Conservation (phyloP, 2,797 vertebrate species). For the Poeciliopsis gracilis region DNA sequence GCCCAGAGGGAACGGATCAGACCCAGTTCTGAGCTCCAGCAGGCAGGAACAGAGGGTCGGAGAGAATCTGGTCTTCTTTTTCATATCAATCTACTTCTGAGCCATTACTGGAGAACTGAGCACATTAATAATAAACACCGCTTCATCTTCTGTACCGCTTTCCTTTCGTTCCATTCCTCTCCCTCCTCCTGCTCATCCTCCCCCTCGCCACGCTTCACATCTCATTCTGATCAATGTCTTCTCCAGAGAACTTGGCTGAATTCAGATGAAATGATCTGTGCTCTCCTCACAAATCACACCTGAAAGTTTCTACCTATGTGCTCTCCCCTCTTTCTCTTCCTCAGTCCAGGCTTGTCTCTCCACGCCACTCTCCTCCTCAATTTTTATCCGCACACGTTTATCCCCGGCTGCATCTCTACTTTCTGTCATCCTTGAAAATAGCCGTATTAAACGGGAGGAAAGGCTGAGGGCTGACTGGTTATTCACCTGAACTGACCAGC, state of each 20-base stretch:
- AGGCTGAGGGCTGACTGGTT: neutral
- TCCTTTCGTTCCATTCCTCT: neutral
- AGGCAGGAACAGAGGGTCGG: constrained; percentile 22
- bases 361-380: constrained; percentile 10
- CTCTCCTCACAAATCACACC: constrained; percentile 68
- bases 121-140: constrained; percentile 67
- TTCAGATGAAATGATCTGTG: constrained; percentile 64
- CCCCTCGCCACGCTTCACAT: constrained; percentile 62
- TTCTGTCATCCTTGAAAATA: constrained; percentile 1
- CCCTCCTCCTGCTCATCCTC: constrained; percentile 25
- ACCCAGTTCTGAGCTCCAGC: constrained; percentile 46
- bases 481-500: constrained; percentile 32
- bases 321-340: constrained; percentile 24
- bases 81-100: constrained; percentile 51
- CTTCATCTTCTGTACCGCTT: constrained; percentile 36
- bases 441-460: constrained; percentile 9
- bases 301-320: constrained; percentile 46
- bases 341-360: constrained; percentile 10
- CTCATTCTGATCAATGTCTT: constrained; percentile 75
- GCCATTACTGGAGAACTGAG: constrained; percentile 66
- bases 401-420: neutral
- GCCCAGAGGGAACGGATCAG: constrained; percentile 41
- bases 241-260: constrained; percentile 55
- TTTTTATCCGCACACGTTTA: constrained; percentile 3
- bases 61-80: constrained; percentile 33